Base-by-base conservation (phyloP, 2,797 vertebrate species). In the Typhlichthys eigenmanni region DNA sequence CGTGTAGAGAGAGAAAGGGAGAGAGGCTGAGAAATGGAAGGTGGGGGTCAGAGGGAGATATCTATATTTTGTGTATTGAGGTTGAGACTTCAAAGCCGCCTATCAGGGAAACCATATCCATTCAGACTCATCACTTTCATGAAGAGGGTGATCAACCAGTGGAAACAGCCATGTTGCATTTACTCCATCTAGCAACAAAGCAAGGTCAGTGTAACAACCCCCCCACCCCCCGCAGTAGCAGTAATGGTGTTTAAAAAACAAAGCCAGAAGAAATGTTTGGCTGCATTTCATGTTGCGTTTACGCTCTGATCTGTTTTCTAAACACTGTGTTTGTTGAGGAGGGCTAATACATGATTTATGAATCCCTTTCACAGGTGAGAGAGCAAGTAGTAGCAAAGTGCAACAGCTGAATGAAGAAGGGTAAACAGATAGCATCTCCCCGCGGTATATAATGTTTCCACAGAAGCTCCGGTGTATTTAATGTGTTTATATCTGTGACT, bases 321-420 rank as follows among this genome's bases (percentile, higher is more conserved):
- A 85, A 89, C 83, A 79, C 85, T 81, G 34, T 6, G 8, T 6
- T 6, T 5, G 34, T 38, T 38, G 77, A 24, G 17, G n/a, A 14
- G 80, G 78, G 74, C 79, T 85, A 79, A 77, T 85, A 85, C 86
- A 86, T 86, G 81, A 83, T 88, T 82, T 85, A 88, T 86, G 82
- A 88, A 86, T 86, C 75, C 84, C 86, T 88, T 87, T 87, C 79
- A 85, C 84, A 86, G 86, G 85, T 87, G 84, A 88, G 72, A 74
- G 80, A 64, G 62, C 66, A 72, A 68, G 55, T 43, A 19, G 2
- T 4, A 58, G 75, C 58, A 75, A 79, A 71, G 53, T 55, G 53
- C 70, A 70, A 72, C 81, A 83, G 64, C 50, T 74, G 74, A 83
- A 76, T 82, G 64, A 38, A 43, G 38, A 43, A 43, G 38, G 38